Conservation (phyloP, 2,888 invertebrate species). For the Morpho achilles region DNA sequence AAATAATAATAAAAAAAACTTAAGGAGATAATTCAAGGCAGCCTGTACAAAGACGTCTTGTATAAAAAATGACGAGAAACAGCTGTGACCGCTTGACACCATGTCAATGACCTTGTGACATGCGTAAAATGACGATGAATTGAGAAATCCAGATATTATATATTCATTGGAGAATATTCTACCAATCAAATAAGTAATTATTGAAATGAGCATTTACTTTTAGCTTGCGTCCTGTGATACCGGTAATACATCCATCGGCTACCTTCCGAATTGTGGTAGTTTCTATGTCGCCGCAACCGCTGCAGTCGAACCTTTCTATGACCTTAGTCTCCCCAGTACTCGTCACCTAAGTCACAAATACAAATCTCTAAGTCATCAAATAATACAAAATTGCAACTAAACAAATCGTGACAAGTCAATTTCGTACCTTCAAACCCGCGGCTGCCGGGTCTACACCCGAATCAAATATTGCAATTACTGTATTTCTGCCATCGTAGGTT, state of each 20-base stretch:
- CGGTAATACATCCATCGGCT: constrained; percentile 86
- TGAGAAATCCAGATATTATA: no score
- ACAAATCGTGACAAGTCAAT: constrained; percentile 70
- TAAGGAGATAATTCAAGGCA: not conserved
- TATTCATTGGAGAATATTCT: no score
- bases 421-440: constrained; percentile 91
- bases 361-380: constrained; percentile 27
- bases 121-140: constrained; percentile 12
- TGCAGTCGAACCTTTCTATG: constrained; percentile 96
- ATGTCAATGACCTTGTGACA: constrained; percentile 36
- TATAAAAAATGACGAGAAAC: constrained; percentile 31
- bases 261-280: constrained; percentile 82
- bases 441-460: constrained; percentile 99
- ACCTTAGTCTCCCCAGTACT: constrained; percentile 94
- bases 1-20: not conserved
- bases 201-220: constrained; percentile 80
- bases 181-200: no score
- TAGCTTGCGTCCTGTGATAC: constrained; percentile 92
- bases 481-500: constrained; percentile 93
- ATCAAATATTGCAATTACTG: constrained; percentile 96
- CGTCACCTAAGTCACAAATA: constrained; percentile 81
- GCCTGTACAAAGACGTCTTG: not conserved
- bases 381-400: constrained; percentile 43
- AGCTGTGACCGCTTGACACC: constrained; percentile 31
- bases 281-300: constrained; percentile 98